phyloP scores from a whole-genome alignment of 2,888 invertebrate genomes.

The Luffia ferchaultella region DNA sequence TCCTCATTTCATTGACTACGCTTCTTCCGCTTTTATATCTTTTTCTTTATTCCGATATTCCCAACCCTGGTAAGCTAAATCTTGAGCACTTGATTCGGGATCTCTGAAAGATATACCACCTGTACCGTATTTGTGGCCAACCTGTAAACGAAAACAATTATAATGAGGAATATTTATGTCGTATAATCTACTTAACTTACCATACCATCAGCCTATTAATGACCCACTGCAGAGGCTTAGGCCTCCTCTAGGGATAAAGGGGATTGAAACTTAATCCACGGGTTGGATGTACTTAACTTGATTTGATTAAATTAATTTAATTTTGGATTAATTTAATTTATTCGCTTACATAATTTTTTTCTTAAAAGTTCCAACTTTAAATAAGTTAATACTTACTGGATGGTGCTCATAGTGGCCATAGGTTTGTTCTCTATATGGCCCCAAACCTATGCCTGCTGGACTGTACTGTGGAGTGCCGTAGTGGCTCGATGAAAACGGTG shows the following conservation, averaged over 20 bases:
- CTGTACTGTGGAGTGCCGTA: slow-evolving; percentile 73
- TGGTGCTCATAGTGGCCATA: slow-evolving; percentile 55
- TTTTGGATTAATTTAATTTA: too few relatives aligned
- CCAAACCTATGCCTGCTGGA: slow-evolving; percentile 77
- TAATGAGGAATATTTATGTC: slow-evolving; percentile 2
- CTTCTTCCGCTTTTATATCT: slow-evolving; percentile 48
- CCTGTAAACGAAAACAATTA: slow-evolving; percentile 21
- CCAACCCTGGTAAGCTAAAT: slow-evolving; percentile 80
- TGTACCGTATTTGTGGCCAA: slow-evolving; percentile 41
- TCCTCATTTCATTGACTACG: slow-evolving; percentile 17
- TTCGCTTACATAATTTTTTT: too few relatives aligned
- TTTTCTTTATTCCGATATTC: slow-evolving; percentile 68
- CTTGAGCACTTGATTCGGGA: slow-evolving; percentile 62
- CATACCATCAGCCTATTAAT: too few relatives aligned
- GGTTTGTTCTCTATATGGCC: slow-evolving; percentile 61
- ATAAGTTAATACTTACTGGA: slow-evolving; percentile 41
- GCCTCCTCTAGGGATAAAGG: too few relatives aligned
- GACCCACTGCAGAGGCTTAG: too few relatives aligned
- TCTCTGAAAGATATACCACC: slow-evolving; percentile 73
- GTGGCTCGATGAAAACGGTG: slow-evolving; percentile 52
- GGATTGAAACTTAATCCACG: too few relatives aligned
- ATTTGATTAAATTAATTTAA: too few relatives aligned
- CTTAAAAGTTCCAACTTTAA: too few relatives aligned
- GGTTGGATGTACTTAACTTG: too few relatives aligned
- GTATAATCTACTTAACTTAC: too few relatives aligned